These are phyloP conservation scores for Parasteatoda tepidariorum DNA, from an alignment of 1,140 invertebrate genomes.

Conservation along the genomic window DNA sequence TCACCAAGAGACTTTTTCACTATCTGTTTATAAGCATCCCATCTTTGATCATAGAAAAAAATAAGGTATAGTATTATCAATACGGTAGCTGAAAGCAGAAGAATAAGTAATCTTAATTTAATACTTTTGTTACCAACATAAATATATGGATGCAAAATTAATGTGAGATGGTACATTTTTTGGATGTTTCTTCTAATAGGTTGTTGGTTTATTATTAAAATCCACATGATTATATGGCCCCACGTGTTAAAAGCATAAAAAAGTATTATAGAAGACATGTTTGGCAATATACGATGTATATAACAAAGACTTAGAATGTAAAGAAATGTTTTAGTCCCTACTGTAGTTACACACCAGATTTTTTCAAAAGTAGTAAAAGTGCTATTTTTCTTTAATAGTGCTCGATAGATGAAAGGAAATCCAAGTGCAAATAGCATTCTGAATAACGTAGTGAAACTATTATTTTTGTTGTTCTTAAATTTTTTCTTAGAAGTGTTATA, in stretches of 20 bases:
- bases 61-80: neutral
- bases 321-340: neutral
- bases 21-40: neutral
- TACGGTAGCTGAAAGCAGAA: neutral
- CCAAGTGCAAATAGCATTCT: too few species aligned
- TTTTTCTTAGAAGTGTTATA: too few species aligned
- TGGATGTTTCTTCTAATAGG: neutral
- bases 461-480: too few species aligned
- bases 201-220: neutral
- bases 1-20: neutral
- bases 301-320: neutral
- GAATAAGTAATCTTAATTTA: neutral
- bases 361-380: neutral
- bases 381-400: too few species aligned
- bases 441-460: too few species aligned
- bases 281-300: neutral
- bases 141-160: neutral
- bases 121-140: neutral
- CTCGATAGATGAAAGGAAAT: too few species aligned
- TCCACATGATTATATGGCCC: conserved; percentile 6
- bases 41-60: conserved; percentile 16
- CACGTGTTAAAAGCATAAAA: neutral
- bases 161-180: neutral
- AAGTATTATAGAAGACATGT: neutral
- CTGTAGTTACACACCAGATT: neutral